phyloP scores from a whole-genome alignment of 1,140 invertebrate species.

The Magallana ariakensis region DNA sequence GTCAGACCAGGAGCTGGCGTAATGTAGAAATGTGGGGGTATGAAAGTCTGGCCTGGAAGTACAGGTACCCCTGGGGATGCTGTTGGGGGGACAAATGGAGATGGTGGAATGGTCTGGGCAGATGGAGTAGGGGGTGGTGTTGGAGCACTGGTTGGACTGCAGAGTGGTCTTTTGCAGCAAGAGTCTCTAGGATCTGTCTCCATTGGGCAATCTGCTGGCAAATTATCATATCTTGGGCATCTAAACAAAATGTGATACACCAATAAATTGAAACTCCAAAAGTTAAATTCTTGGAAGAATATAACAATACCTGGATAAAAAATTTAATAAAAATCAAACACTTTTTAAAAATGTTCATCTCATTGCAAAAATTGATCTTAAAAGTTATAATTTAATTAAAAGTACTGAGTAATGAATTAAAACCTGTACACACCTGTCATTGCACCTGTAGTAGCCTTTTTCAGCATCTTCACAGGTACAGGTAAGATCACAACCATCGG shows the following conservation, averaged over 20 bases:
- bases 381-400: no score
- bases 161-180: constrained; percentile 68
- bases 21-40: constrained; percentile 33
- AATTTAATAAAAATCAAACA: no score
- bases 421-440: constrained; percentile 61
- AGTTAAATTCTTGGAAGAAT: no score
- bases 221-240: constrained; percentile 67
- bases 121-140: constrained; percentile 42
- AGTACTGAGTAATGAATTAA: no score
- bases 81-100: constrained; percentile 39
- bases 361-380: no score
- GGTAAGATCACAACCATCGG: constrained; percentile 68
- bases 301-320: no score
- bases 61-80: constrained; percentile 42
- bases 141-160: constrained; percentile 58
- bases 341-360: no score
- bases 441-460: constrained; percentile 68
- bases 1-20: constrained; percentile 28
- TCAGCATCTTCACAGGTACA: constrained; percentile 70
- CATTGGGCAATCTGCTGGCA: constrained; percentile 66
- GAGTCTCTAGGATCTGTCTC: constrained; percentile 65
- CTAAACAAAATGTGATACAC: constrained; percentile 47
- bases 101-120: constrained; percentile 23
- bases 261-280: no score
- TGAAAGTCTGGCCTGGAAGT: constrained; percentile 27